phyloP scores from a whole-genome alignment of 2,113 vertebrate genomes.

The Zosterops lateralis region DNA sequence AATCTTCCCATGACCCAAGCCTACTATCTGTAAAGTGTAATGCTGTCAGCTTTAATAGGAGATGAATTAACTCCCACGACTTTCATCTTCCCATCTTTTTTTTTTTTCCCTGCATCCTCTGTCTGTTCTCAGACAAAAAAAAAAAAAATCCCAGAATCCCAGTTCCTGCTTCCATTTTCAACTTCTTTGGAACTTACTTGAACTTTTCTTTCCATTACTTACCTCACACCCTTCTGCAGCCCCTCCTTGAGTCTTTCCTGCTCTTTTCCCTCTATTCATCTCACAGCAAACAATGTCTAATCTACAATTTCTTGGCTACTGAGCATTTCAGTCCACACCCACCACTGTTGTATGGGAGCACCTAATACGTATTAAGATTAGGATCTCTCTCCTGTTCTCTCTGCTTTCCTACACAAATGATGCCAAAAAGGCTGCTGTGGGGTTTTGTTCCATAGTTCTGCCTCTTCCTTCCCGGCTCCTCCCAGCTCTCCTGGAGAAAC shows the following conservation, averaged over 20 bases:
- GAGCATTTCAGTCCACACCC: constrained; percentile 9
- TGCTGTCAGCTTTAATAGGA: background rate
- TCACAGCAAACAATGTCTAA: background rate
- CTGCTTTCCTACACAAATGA: background rate
- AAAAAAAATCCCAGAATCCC: background rate
- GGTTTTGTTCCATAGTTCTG: background rate
- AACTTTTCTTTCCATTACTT: background rate
- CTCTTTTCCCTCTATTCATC: background rate
- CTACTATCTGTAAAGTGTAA: background rate
- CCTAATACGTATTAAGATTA: constrained; percentile 1
- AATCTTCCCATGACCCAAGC: background rate
- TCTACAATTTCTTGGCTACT: background rate
- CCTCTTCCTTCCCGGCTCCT: background rate
- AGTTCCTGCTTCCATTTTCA: background rate
- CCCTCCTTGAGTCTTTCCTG: background rate
- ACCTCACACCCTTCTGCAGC: background rate
- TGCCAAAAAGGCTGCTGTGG: background rate
- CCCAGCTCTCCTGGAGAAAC: background rate
- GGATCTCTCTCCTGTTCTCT: background rate
- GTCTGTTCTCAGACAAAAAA: background rate
- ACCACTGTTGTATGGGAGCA: background rate
- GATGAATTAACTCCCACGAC: background rate
- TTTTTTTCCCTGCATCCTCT: background rate
- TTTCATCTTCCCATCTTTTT: background rate
- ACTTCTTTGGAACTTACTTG: background rate